Base-by-base conservation (phyloP, 2,797 vertebrate species). In the Eupleurogrammus muticus region DNA sequence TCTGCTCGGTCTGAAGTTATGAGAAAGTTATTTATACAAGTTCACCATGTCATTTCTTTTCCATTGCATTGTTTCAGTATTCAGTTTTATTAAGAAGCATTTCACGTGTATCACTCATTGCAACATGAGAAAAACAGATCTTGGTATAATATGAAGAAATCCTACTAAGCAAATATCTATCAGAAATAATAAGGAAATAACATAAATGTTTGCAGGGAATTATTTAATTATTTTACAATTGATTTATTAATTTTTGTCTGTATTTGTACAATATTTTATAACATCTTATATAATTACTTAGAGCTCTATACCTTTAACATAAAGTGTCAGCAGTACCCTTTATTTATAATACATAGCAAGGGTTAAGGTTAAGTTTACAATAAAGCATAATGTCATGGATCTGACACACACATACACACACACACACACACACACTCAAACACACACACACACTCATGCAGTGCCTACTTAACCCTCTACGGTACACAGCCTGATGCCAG, bases 401-500 rank as follows among this genome's bases (percentile, higher is more conserved):
- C 34, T 49, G 28, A 56, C 40, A 65, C 36, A 72, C 38, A 73
- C 17, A 74, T 6, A 3, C 28, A 28, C 28, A 28, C 28, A 56
- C 40, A 65, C 36, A 72, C 38, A 73, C 17, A 71, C 81, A 84
- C 78, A 77, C 82, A 80, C n/a, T n/a, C 17, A 74, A 3, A 3
- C 28, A 28, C 28, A 28, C 28, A 56, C 40, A 65, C 36, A 72
- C 38, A 73, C 17, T 71, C 81, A 84, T 80, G 80, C 82, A 80
- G 42, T 17, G 40, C 35, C 58, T 64, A 21, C 35, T 36, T 53
- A 50, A 61, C 61, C 36, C 49, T 28, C 28, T 28, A 28, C 6
- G 28, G 28, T 28, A 28, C 28, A 28, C 28, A 28, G 3, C 28
- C 28, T 28, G 28, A 28, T 28, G 28, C 28, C 28, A 28, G 28